Evolutionary conservation across 2,113 vertebrate species (phyloP).

Genomic region (Ardeotis arabs): DNA sequence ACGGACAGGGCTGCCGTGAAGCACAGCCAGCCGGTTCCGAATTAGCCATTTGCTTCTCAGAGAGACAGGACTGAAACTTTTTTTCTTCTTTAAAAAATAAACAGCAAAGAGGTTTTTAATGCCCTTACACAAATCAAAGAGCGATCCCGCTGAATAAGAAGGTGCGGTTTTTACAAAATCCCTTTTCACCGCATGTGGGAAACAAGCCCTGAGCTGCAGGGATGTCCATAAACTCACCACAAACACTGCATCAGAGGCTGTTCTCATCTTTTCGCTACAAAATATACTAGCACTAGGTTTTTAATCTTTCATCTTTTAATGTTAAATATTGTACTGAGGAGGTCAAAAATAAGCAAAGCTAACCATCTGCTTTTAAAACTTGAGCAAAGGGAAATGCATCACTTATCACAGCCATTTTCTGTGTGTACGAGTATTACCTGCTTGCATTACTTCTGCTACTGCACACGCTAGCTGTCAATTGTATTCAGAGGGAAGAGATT

Average conservation of each 20-base stretch:
- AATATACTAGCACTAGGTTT: neutral
- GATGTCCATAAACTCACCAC: neutral
- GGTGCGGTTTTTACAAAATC: neutral
- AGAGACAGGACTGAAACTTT: neutral
- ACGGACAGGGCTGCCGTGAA: neutral
- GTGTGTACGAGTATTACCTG: neutral
- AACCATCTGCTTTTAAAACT: neutral
- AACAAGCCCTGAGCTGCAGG: neutral
- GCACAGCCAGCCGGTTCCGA: neutral
- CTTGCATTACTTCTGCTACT: neutral
- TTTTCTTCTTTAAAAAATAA: neutral
- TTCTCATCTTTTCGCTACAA: neutral
- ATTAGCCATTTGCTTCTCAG: neutral
- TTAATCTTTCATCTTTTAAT: neutral
- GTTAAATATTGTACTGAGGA: neutral
- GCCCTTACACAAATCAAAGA: neutral
- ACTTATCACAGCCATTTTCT: neutral
- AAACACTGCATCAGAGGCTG: fast-evolving
- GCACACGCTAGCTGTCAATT: neutral
- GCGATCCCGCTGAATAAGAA: neutral
- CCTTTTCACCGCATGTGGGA: neutral
- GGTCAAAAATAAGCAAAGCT: neutral
- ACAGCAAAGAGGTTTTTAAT: neutral
- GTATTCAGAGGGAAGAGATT: neutral
- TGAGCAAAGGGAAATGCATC: neutral